Base-by-base conservation (phyloP, 2,113 vertebrate species). In the Rhizomys pruinosus region DNA sequence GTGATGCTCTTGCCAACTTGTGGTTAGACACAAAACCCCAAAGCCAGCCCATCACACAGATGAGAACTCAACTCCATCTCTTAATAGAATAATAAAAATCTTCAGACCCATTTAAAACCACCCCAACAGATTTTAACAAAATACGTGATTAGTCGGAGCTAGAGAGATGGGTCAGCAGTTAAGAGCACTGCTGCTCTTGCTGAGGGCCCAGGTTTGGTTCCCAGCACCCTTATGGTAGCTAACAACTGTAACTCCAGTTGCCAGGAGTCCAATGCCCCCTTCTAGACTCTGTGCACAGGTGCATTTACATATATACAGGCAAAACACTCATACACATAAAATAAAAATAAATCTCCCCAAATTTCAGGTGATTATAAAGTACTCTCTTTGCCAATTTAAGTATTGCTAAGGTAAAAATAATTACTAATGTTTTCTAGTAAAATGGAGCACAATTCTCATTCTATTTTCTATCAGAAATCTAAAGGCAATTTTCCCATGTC, bases 351-450 rank as follows among this genome's bases (percentile, higher is more conserved):
- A n/a, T n/a, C n/a, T 11, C 47, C 47, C 47, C 47, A 52, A 52
- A 52, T 52, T 52, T 52, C 6, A 52, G 61, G 25, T 80, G 7
- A 59, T 61, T 73, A 22, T 66, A 52, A 52, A 25, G 42, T 69
- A 37, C 23, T 84, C 61, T 85, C 23, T 80, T 61, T 91, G 55
- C 25, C 93, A 52, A 25, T 79, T 8, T 89, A 76, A 88, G 37
- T 52, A 93, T 39, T 89, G 61, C 68, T 82, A 63, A 77, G 55
- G 86, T 93, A 64, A 80, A 93, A 84, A 69, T 87, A 94, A 85
- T 81, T 4, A 5, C 55, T 94, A 44, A 86, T 55, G 72, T 55
- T 93, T 74, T 59, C 37, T 69, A 92, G 78, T 88, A 52, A 88
- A 87, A 64, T 37, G 42, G 9, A 44, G 47, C 6, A 66, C 9